A percentile compares a stretch with the other conserved stretches of the same genome.
phyloP scores from a whole-genome alignment of 2,888 invertebrate genomes.

The Mactromeris polynyma region DNA sequence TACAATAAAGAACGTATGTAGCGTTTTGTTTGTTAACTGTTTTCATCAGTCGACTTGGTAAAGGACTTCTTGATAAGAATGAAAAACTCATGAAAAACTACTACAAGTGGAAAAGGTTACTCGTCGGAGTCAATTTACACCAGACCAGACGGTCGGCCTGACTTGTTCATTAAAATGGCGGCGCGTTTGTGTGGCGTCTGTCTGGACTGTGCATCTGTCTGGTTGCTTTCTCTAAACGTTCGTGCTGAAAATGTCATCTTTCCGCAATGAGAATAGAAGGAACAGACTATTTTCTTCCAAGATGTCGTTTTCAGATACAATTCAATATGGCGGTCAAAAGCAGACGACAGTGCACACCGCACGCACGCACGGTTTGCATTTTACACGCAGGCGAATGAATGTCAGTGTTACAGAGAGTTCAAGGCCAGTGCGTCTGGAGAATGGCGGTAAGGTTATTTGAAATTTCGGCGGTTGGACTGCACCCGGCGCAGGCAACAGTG shows the following conservation, averaged over 20 bases:
- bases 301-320: not conserved
- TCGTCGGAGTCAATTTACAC: not conserved
- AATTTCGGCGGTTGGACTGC: not conserved
- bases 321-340: conserved; percentile 2
- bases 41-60: not conserved
- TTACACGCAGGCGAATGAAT: not conserved
- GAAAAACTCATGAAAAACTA: not conserved
- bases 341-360: not conserved
- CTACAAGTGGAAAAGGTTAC: not conserved
- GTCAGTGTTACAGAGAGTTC: not conserved
- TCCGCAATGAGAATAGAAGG: too few species aligned
- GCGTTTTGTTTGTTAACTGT: not conserved
- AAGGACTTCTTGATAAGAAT: not conserved
- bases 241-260: too few species aligned
- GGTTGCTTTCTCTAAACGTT: not conserved
- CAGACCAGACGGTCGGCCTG: conserved; percentile 24
- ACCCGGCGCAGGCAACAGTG: not conserved
- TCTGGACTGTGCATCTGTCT: not conserved
- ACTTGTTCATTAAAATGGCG: conserved; percentile 32
- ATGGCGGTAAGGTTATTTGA: not conserved
- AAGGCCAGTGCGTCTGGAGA: not conserved
- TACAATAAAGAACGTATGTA: not conserved
- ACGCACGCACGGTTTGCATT: too few species aligned
- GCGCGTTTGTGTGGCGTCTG: conserved; percentile 12
- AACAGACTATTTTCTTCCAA: not conserved